Conservation (phyloP, 1,140 invertebrate species). For the Aphis craccivora region DNA sequence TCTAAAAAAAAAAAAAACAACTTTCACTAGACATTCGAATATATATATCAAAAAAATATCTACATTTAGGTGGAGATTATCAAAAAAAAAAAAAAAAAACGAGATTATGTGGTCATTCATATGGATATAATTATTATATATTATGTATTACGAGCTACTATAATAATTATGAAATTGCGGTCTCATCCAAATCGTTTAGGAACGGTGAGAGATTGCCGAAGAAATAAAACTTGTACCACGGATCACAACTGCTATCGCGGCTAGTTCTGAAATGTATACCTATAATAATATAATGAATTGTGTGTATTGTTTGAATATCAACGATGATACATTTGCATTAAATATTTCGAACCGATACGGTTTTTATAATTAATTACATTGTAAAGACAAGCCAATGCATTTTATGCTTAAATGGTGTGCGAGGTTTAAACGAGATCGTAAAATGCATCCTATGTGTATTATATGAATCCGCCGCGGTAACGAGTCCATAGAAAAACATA, state of each 20-base stretch:
- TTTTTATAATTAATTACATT: conserved; percentile 14
- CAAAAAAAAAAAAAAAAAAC: background rate
- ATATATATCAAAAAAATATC: background rate
- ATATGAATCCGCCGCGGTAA: background rate
- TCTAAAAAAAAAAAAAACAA: background rate
- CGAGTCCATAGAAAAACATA: background rate
- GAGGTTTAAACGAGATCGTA: background rate
- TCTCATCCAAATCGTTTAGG: background rate
- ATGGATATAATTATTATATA: background rate
- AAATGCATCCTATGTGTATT: background rate
- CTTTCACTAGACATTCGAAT: background rate
- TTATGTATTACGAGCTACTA: background rate
- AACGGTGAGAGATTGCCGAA: background rate
- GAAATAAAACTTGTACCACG: background rate
- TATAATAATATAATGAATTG: background rate
- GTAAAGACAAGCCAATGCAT: background rate
- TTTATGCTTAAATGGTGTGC: background rate
- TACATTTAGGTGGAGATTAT: background rate
- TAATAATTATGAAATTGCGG: background rate
- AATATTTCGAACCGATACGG: background rate
- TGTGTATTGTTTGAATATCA: background rate
- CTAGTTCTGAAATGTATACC: background rate
- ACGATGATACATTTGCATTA: background rate
- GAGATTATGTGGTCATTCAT: background rate
- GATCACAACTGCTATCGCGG: background rate